Evolutionary conservation across 53 echinoderm and acorn worm genomes (phyloP).

Genomic region (Paelopatides confundens): DNA sequence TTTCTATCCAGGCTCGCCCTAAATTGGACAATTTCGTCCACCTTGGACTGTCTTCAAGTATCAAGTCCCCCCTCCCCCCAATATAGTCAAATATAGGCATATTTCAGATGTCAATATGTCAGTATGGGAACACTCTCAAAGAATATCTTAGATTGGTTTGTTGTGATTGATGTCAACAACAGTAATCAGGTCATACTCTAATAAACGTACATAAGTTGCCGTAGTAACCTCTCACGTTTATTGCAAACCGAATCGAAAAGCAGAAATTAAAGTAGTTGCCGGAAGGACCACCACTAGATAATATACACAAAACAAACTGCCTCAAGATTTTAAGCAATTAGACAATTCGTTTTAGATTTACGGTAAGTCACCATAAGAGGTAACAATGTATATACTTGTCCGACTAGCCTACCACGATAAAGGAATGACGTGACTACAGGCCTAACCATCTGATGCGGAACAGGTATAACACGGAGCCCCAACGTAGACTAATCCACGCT

Average conservation of each 20-base stretch:
- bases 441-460: neutral
- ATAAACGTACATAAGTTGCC: no score
- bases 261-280: constrained; percentile 29
- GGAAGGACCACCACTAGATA: constrained; percentile 1
- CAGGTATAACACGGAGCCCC: neutral
- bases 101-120: no score
- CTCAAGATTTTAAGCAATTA: constrained; percentile 9
- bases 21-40: no score
- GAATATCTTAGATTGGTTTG: no score
- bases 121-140: no score
- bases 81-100: no score
- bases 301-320: constrained; percentile 34
- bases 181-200: constrained; percentile 33
- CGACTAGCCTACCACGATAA: no score
- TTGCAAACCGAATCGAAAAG: constrained; percentile 26
- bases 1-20: no score
- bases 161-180: no score
- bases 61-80: no score
- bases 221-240: constrained; percentile 23
- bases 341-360: neutral
- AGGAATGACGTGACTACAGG: neutral
- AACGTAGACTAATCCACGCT: constrained; percentile 13
- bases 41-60: no score
- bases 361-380: neutral
- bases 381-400: neutral